Conservation (phyloP, 2,888 invertebrate species). For the Ormyrus pomaceus region DNA sequence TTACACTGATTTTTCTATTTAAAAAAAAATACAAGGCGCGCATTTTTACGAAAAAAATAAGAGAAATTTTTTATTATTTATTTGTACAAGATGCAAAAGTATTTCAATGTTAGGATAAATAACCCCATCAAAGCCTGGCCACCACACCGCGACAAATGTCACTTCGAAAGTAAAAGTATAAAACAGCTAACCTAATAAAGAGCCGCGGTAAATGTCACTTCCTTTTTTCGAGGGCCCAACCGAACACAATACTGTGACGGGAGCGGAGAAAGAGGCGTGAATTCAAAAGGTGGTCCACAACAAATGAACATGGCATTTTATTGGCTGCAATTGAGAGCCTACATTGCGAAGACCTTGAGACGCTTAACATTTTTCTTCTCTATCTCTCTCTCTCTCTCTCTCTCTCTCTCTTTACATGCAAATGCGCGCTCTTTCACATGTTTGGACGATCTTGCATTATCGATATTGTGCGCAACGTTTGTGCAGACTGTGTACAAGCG, state of each 20-base stretch:
- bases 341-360: conserved; percentile 71
- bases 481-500: no score
- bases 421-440: not conserved
- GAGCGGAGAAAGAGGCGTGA: conserved; percentile 34
- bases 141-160: no score
- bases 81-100: no score
- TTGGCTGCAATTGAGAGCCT: conserved; percentile 69
- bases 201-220: conserved; percentile 18
- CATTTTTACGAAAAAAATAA: no score
- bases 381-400: conserved; percentile 14
- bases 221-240: conserved; percentile 25
- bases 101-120: no score
- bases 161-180: no score
- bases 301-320: conserved; percentile 56
- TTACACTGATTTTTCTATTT: no score
- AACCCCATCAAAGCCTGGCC: no score
- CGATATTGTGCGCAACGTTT: not conserved
- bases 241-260: not conserved
- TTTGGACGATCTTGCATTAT: conserved; percentile 6
- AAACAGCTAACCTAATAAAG: no score
- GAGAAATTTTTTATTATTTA: no score
- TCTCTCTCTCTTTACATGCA: conserved; percentile 9
- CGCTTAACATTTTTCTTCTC: conserved; percentile 21
- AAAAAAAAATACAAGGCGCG: no score
- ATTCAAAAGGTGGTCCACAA: conserved; percentile 50